These are phyloP conservation scores for Shinisaurus crocodilurus DNA, from an alignment of 2,113 vertebrate genomes.

Conservation along the genomic window DNA sequence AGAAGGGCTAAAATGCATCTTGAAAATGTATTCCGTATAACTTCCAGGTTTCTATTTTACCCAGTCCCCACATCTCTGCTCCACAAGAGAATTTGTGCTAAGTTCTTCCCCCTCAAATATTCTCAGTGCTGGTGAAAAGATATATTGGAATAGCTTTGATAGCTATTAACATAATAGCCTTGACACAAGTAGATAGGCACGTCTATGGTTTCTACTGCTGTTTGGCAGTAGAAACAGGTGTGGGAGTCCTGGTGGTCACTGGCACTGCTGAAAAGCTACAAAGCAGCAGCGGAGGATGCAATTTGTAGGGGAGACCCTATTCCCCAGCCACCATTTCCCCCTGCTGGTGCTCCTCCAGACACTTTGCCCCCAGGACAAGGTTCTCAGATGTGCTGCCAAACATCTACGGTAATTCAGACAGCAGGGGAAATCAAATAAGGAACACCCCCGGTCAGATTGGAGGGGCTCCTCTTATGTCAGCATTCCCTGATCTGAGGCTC, in stretches of 20 bases:
- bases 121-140: not conserved
- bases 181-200: not conserved
- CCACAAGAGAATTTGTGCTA: no score
- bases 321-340: no score
- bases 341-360: not conserved
- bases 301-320: not conserved
- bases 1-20: no score
- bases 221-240: not conserved
- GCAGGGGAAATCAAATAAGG: not conserved
- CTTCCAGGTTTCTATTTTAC: no score
- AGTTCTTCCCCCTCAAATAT: not conserved
- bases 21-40: no score
- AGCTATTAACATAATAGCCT: no score
- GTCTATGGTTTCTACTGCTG: not conserved
- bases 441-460: not conserved
- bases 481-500: not conserved
- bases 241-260: not conserved
- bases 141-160: not conserved
- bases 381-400: not conserved
- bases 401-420: no score
- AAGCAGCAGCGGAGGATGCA: not conserved
- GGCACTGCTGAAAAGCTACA: not conserved
- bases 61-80: no score
- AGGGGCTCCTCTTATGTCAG: not conserved
- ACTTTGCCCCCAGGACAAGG: not conserved